These are phyloP conservation scores for Cisticola juncidis DNA, from an alignment of 2,113 vertebrate genomes.

Conservation along the genomic window DNA sequence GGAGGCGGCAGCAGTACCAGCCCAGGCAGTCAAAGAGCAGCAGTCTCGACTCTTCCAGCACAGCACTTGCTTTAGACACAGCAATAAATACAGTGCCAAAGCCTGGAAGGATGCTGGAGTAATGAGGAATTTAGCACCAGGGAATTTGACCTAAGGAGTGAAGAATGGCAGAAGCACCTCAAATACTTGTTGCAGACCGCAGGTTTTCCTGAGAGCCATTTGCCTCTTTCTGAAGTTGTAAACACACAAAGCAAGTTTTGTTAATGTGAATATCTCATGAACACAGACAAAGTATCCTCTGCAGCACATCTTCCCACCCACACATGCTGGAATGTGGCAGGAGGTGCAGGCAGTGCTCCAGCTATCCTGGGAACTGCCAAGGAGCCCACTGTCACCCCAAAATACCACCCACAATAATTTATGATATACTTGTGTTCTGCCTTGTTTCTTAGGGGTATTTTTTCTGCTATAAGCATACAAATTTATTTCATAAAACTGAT, in stretches of 20 bases:
- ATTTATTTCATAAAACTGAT: not conserved
- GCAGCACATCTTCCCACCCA: not conserved
- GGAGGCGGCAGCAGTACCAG: not conserved
- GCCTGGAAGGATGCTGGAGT: not conserved
- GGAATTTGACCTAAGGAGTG: not conserved
- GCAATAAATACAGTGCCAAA: not conserved
- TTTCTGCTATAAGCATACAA: not conserved
- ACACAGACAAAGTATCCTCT: not conserved
- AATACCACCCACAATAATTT: not conserved
- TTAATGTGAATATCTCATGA: not conserved
- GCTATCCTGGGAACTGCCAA: not conserved
- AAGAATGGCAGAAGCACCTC: not conserved
- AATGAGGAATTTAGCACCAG: not conserved
- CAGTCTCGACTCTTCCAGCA: not conserved
- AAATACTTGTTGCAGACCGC: not conserved
- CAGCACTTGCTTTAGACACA: not conserved
- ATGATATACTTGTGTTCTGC: not conserved
- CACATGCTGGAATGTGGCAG: not conserved
- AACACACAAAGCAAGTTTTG: not conserved
- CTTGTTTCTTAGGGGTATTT: not conserved
- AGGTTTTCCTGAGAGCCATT: not conserved
- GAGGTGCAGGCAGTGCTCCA: not conserved
- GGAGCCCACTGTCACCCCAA: not conserved
- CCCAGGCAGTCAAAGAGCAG: not conserved
- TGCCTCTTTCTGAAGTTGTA: not conserved